Conservation (phyloP, 2,888 invertebrate genomes). For the Zootermopsis nevadensis region DNA sequence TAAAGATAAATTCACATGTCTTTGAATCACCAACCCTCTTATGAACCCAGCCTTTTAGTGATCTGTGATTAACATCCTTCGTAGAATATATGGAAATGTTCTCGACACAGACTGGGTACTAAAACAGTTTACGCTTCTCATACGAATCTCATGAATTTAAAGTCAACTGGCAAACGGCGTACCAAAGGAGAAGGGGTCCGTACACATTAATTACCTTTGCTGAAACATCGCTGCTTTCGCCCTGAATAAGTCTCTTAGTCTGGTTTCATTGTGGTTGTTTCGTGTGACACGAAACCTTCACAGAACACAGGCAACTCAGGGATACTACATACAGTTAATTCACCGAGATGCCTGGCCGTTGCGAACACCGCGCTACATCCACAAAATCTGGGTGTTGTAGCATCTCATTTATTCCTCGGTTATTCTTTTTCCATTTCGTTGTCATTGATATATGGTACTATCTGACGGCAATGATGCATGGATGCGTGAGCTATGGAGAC, state of each 20-base stretch:
- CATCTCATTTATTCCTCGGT: no score
- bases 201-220: slow-evolving; percentile 22
- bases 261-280: background rate
- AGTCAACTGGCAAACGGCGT: slow-evolving; percentile 23
- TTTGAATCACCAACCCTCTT: background rate
- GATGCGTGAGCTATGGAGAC: background rate
- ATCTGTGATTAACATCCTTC: slow-evolving; percentile 9
- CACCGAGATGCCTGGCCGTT: no score
- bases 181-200: background rate
- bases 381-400: no score
- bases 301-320: no score
- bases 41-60: background rate
- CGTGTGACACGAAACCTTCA: background rate
- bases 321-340: no score
- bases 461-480: background rate
- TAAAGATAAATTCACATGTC: background rate
- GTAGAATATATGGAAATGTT: slow-evolving; percentile 18
- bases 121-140: slow-evolving; percentile 7
- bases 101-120: background rate
- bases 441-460: background rate
- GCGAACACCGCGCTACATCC: background rate
- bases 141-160: slow-evolving; percentile 32
- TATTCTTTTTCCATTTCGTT: background rate
- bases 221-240: slow-evolving; percentile 6
- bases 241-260: background rate